A percentile compares a stretch with the other conserved stretches of the same genome.
Conservation (phyloP, 2,888 invertebrate genomes). For the Eupsilia transversa region DNA sequence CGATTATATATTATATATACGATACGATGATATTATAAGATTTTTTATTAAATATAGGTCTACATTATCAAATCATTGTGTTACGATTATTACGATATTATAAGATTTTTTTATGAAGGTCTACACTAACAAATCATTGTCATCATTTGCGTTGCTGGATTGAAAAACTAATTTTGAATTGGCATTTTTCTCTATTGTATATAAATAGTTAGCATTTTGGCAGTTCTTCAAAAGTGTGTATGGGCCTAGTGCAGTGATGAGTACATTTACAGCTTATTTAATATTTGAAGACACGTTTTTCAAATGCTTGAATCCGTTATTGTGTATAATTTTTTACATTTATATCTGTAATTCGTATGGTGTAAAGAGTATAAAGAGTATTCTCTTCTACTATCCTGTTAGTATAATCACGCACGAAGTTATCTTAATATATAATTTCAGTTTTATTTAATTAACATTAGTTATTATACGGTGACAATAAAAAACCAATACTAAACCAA, state of each 20-base stretch:
- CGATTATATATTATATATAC: no score
- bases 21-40: no score
- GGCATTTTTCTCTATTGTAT: background rate
- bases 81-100: no score
- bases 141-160: no score
- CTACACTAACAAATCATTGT: background rate
- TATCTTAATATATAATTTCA: background rate
- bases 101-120: background rate
- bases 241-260: background rate
- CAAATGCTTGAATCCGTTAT: no score
- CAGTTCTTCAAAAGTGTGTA: background rate
- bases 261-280: background rate
- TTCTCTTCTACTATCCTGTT: background rate
- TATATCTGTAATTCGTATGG: no score
- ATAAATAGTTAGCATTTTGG: background rate
- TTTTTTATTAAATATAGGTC: no score
- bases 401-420: no score
- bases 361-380: no score
- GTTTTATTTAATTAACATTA: background rate
- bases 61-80: no score
- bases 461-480: background rate
- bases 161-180: background rate
- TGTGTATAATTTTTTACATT: no score
- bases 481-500: background rate
- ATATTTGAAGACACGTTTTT: no score